These are phyloP conservation scores for Mechanitis messenoides DNA, from an alignment of 2,888 invertebrate genomes.

Conservation along the genomic window DNA sequence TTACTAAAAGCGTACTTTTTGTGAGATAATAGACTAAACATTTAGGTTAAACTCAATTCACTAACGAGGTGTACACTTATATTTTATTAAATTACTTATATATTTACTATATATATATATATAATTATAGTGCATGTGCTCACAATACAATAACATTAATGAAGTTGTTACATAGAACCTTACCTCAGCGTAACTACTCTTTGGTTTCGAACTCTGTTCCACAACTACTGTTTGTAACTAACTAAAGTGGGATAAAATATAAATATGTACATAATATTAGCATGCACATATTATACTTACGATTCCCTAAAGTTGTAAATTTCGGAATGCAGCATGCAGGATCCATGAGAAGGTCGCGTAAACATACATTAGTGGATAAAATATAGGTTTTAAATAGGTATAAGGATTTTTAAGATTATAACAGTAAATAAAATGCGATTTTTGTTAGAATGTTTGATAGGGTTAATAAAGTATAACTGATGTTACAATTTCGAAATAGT, in stretches of 20 bases:
- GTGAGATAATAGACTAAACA: neutral
- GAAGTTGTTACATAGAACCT: neutral
- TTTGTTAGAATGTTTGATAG: no score
- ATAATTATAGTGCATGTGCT: neutral
- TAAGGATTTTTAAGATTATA: neutral
- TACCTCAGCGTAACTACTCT: neutral
- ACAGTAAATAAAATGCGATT: neutral
- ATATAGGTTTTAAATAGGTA: slow-evolving; percentile 15
- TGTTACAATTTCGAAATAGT: no score
- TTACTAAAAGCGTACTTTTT: slow-evolving; percentile 2
- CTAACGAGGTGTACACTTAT: neutral
- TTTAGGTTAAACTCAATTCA: neutral
- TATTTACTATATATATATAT: no score
- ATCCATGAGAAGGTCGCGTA: slow-evolving; percentile 63
- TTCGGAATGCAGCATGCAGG: slow-evolving; percentile 56
- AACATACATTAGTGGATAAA: slow-evolving; percentile 54
- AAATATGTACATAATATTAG: neutral
- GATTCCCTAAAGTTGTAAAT: slow-evolving; percentile 68
- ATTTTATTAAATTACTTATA: neutral
- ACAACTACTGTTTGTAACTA: no score
- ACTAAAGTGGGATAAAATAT: neutral
- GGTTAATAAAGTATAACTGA: no score
- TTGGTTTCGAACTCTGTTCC: no score
- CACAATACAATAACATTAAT: neutral
- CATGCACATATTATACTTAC: slow-evolving; percentile 59